These are phyloP conservation scores for Sclerodermus sp. DNA, from an alignment of 2,888 invertebrate species.

Conservation along the genomic window DNA sequence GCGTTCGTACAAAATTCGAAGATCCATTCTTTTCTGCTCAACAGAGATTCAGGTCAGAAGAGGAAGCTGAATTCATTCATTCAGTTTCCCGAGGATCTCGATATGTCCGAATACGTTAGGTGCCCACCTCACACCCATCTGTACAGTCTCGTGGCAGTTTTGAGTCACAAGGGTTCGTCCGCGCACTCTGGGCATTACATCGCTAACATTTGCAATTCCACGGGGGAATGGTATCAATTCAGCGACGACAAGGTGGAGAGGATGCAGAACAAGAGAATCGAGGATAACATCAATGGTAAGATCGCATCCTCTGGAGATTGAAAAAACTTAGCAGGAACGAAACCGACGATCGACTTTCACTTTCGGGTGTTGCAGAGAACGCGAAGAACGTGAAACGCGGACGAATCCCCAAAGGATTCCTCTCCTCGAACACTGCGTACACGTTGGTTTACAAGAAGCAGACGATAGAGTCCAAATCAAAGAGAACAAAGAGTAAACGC, in stretches of 20 bases:
- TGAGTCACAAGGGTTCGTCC: slow-evolving; percentile 68
- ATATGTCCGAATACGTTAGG: slow-evolving; percentile 61
- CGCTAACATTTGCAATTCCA: slow-evolving; percentile 55
- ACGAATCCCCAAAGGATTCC: slow-evolving; percentile 55
- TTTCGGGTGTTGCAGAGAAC: slow-evolving; percentile 44
- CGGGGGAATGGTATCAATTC: slow-evolving; percentile 66
- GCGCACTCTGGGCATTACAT: slow-evolving; percentile 71
- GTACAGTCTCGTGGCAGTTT: slow-evolving; percentile 66
- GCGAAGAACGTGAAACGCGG: slow-evolving; percentile 47
- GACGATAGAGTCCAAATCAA: slow-evolving; percentile 13
- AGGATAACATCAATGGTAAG: slow-evolving; percentile 46
- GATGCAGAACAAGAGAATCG: slow-evolving; percentile 56
- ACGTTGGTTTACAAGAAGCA: slow-evolving; percentile 64
- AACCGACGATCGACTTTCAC: too few relatives aligned
- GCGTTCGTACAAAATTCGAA: neutral
- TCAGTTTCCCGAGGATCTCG: slow-evolving; percentile 64
- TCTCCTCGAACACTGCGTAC: slow-evolving; percentile 65
- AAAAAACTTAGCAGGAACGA: too few relatives aligned
- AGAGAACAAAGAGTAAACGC: slow-evolving; percentile 25
- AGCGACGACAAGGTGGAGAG: slow-evolving; percentile 64
- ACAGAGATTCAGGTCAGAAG: slow-evolving; percentile 62
- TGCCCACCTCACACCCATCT: slow-evolving; percentile 46
- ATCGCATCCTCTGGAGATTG: too few relatives aligned
- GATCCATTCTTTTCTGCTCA: slow-evolving; percentile 4
- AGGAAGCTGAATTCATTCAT: slow-evolving; percentile 65